A percentile compares a stretch with the other conserved stretches of the same genome.
Evolutionary conservation across 92 coral and sea anemone species (phyloP).

Genomic region (Epizoanthus fatuus): DNA sequence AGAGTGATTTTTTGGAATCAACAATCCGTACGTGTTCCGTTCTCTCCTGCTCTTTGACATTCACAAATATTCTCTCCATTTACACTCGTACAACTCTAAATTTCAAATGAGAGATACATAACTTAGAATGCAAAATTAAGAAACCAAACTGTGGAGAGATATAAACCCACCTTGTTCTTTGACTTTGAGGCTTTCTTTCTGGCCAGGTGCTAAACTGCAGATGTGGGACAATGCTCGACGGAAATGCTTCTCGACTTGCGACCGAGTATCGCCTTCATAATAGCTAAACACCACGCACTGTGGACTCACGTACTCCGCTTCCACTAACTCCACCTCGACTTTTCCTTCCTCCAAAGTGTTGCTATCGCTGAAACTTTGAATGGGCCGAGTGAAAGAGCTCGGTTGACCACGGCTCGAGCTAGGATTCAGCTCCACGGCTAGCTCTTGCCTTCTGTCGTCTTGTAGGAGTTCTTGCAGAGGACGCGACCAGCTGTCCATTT

Average conservation of each 20-base stretch:
- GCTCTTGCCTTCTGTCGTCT: conserved; percentile 24
- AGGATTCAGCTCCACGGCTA: neutral
- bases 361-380: neutral
- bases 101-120: no score
- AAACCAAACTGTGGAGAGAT: neutral
- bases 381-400: neutral
- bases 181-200: neutral
- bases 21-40: no score
- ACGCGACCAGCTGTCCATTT: conserved; percentile 47
- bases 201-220: neutral
- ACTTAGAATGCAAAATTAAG: neutral
- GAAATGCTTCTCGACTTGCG: conserved; percentile 38
- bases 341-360: conserved; percentile 27
- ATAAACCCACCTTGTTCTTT: conserved; percentile 16
- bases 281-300: conserved; percentile 35
- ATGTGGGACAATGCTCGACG: conserved; percentile 10
- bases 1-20: no score
- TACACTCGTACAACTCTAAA: no score
- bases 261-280: conserved; percentile 2
- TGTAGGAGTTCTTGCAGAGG: conserved; percentile 31
- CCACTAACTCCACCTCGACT: conserved; percentile 30
- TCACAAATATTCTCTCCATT: no score
- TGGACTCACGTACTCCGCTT: conserved; percentile 33
- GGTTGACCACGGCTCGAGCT: neutral
- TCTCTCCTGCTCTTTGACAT: no score